Conservation (phyloP, 1,140 invertebrate genomes). For the Camponotus pennsylvanicus region DNA sequence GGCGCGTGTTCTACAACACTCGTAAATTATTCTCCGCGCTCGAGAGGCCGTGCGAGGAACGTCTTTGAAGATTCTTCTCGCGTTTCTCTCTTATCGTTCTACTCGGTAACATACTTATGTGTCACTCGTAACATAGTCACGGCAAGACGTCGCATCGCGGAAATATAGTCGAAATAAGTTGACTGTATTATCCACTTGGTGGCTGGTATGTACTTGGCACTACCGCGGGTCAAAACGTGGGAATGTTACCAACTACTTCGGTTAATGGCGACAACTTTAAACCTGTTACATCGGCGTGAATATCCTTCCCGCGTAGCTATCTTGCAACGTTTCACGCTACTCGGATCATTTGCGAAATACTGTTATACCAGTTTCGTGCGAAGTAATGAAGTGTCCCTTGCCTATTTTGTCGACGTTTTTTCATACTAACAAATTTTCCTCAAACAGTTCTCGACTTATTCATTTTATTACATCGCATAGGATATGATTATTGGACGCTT, state of each 20-base stretch:
- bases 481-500: background rate
- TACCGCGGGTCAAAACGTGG: constrained; percentile 52
- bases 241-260: constrained; percentile 58
- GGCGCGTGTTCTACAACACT: background rate
- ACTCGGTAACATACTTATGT: constrained; percentile 52
- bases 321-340: constrained; percentile 39
- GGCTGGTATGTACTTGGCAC: background rate
- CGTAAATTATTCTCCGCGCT: constrained; percentile 42
- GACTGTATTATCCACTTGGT: constrained; percentile 30
- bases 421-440: background rate
- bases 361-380: constrained; percentile 28
- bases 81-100: constrained; percentile 16
- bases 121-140: constrained; percentile 57
- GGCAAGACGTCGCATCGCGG: constrained; percentile 15
- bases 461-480: background rate
- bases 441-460: background rate
- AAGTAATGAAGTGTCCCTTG: constrained; percentile 27
- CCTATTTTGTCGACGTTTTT: background rate
- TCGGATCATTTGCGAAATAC: constrained; percentile 56
- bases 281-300: constrained; percentile 57
- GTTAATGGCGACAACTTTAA: constrained; percentile 61
- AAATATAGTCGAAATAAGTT: constrained; percentile 57
- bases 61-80: background rate
- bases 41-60: background rate
- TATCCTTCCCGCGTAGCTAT: constrained; percentile 32